These are phyloP conservation scores for Pasiphila rectangulata DNA, from an alignment of 2,888 invertebrate genomes.

Conservation along the genomic window DNA sequence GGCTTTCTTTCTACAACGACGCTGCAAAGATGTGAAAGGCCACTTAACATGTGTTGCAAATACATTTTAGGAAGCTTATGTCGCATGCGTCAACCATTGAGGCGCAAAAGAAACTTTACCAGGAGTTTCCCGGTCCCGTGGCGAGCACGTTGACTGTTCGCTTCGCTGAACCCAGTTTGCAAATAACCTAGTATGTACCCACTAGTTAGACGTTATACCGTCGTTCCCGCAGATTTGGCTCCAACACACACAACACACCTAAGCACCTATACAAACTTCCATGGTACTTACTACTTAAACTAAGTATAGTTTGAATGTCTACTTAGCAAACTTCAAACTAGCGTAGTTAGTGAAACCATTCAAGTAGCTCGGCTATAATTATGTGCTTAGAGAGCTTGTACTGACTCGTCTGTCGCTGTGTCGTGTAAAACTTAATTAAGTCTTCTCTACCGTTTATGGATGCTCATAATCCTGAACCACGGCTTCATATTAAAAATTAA, in stretches of 20 bases:
- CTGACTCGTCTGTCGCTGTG: slow-evolving; percentile 1
- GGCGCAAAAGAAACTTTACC: no score
- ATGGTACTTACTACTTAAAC: slow-evolving; percentile 10
- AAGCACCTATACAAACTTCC: slow-evolving; percentile 2
- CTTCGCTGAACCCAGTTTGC: no score
- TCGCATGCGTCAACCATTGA: no score
- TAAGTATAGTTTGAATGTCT: slow-evolving; percentile 16
- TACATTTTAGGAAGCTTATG: no score
- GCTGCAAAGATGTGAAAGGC: no score
- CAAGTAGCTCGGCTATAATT: slow-evolving; percentile 12
- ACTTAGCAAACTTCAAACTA: slow-evolving; percentile 17
- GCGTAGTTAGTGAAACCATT: slow-evolving; percentile 18
- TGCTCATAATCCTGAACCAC: background rate
- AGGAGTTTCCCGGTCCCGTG: no score
- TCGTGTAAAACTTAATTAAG: slow-evolving; percentile 3
- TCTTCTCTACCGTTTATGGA: background rate
- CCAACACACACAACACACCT: background rate
- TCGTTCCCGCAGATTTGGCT: no score
- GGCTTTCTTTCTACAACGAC: no score
- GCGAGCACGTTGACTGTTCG: no score
- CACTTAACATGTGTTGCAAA: no score
- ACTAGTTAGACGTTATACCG: no score
- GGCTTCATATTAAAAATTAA: background rate
- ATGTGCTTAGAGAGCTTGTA: slow-evolving; percentile 13
- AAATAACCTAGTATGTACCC: no score